Conservation (phyloP, 2,888 invertebrate genomes). For the Polietes domitor region DNA sequence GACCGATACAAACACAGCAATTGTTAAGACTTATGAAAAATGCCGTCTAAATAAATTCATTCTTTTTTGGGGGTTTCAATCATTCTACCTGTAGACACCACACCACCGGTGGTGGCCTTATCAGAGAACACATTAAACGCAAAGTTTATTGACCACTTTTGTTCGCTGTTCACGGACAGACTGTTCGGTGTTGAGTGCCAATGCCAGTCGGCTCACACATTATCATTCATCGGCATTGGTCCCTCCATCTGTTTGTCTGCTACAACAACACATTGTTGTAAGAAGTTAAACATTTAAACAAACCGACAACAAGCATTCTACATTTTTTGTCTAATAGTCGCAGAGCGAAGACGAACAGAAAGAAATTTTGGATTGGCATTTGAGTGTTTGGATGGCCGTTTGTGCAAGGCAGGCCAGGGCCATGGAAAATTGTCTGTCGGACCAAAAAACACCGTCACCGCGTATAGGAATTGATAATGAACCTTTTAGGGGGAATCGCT, state of each 20-base stretch:
- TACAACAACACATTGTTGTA: not conserved
- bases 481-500: not conserved
- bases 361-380: not conserved
- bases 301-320: not conserved
- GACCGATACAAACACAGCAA: too few relatives aligned
- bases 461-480: not conserved
- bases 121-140: not conserved
- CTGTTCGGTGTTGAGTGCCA: not conserved
- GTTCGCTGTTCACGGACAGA: not conserved
- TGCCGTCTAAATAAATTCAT: too few relatives aligned
- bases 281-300: not conserved
- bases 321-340: not conserved
- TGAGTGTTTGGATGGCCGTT: not conserved
- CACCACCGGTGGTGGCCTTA: not conserved
- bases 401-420: not conserved
- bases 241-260: not conserved
- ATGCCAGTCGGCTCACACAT: not conserved
- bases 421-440: not conserved
- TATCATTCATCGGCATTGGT: not conserved
- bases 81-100: not conserved
- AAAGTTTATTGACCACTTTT: not conserved
- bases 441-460: not conserved
- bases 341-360: not conserved
- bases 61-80: not conserved
- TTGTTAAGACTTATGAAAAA: too few relatives aligned